Conservation (phyloP, 2,888 invertebrate species). For the Cryptosula pallasiana region DNA sequence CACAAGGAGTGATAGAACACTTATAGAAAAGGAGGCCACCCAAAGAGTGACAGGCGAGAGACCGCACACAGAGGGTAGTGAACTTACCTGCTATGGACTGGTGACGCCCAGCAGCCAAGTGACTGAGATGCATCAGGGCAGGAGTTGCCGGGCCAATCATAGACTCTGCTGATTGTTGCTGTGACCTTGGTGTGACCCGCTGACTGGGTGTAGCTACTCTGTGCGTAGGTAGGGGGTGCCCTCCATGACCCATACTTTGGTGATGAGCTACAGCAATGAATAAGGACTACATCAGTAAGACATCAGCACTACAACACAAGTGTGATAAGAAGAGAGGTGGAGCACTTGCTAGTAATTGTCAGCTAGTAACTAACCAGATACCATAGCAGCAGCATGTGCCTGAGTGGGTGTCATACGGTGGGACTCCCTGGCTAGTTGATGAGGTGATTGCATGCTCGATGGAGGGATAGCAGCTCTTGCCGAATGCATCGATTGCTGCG, state of each 20-base stretch:
- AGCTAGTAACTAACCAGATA: background rate
- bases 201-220: slow-evolving; percentile 12
- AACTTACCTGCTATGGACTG: too few relatives aligned
- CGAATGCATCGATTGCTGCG: background rate
- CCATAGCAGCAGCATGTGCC: slow-evolving; percentile 14
- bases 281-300: too few relatives aligned
- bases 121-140: slow-evolving; percentile 10
- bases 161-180: background rate
- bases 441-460: slow-evolving; percentile 9
- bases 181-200: slow-evolving; percentile 14
- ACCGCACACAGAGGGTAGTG: too few relatives aligned
- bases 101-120: slow-evolving; percentile 2
- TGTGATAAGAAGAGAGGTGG: background rate
- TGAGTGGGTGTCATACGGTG: background rate
- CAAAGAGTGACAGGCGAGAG: too few relatives aligned
- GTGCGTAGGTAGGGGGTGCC: background rate
- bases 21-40: too few relatives aligned
- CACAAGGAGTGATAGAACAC: too few relatives aligned
- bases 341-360: background rate
- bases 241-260: background rate
- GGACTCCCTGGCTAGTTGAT: background rate
- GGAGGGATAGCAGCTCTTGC: slow-evolving; percentile 6
- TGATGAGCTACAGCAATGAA: background rate
- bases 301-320: too few relatives aligned
- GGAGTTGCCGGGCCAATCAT: background rate